A percentile compares a stretch with the other conserved stretches of the same genome.
Conservation (phyloP, 2,888 invertebrate genomes). For the Aromia moschata region DNA sequence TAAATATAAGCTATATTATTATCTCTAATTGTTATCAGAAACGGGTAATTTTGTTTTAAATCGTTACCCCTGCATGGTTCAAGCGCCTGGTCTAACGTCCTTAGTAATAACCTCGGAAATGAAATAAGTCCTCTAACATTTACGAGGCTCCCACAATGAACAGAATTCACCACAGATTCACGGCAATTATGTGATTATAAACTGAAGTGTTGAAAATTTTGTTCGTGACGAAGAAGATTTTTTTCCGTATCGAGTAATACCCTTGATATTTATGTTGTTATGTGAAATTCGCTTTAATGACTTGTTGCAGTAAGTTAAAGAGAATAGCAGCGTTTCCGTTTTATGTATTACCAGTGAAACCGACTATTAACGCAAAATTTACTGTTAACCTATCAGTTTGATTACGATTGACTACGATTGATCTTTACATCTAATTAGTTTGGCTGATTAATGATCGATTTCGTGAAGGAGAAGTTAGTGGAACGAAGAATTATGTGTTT, state of each 20-base stretch:
- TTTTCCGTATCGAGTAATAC: constrained; percentile 9
- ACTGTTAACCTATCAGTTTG: too few relatives aligned
- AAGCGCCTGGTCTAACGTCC: too few relatives aligned
- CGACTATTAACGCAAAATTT: constrained; percentile 2
- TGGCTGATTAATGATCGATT: too few relatives aligned
- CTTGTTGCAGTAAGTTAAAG: constrained; percentile 15
- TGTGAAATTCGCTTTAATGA: constrained; percentile 19
- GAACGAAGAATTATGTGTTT: too few relatives aligned
- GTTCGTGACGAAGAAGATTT: constrained; percentile 13
- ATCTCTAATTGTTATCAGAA: too few relatives aligned
- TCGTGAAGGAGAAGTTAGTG: too few relatives aligned
- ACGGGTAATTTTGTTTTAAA: too few relatives aligned
- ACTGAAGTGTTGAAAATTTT: constrained; percentile 13
- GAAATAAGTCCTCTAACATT: background rate
- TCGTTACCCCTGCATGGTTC: too few relatives aligned
- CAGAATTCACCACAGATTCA: constrained; percentile 3
- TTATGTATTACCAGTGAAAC: constrained; percentile 6
- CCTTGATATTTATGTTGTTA: constrained; percentile 20
- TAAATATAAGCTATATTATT: too few relatives aligned
- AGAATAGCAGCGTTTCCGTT: constrained; percentile 11
- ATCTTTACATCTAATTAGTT: too few relatives aligned
- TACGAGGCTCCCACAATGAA: background rate
- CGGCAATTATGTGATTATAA: constrained; percentile 14
- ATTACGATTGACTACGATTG: too few relatives aligned
- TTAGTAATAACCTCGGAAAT: background rate